Evolutionary conservation across 2,797 vertebrate genomes (phyloP).

Genomic region (Nannoperca obscura): DNA sequence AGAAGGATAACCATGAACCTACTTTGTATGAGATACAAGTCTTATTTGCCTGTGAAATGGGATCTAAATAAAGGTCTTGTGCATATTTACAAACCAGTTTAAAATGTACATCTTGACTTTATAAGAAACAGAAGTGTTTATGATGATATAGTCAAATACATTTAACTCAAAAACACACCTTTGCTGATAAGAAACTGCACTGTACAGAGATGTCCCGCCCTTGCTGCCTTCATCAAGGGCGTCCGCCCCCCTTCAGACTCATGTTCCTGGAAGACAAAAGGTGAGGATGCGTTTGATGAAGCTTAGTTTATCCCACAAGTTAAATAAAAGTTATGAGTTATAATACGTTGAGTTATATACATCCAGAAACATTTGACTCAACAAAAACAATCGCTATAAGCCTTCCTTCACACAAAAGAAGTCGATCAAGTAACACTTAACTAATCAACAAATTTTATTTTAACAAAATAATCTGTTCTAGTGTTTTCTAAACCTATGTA

Average conservation of each 20-base stretch:
- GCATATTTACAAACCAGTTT: background rate
- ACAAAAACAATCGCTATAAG: background rate
- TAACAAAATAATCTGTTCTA: background rate
- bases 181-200: conserved; percentile 99
- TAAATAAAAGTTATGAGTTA: background rate
- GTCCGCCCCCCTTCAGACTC: conserved; percentile 99
- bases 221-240: conserved; percentile 98
- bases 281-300: conserved; percentile 1
- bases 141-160: conserved; percentile 1
- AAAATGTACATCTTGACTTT: background rate
- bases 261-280: conserved; percentile 89
- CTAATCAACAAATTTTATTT: too few relatives aligned
- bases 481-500: background rate
- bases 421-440: too few relatives aligned
- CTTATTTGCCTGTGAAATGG: background rate
- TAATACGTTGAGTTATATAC: background rate
- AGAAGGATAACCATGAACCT: background rate
- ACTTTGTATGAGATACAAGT: background rate
- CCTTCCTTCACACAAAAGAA: background rate
- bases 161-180: conserved; percentile 81
- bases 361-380: background rate
- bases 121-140: background rate
- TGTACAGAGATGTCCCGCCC: conserved; percentile 98
- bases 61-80: background rate
- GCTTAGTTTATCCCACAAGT: background rate